Base-by-base conservation (phyloP, 2,888 invertebrate species). In the Callyntrura guangdongensis region DNA sequence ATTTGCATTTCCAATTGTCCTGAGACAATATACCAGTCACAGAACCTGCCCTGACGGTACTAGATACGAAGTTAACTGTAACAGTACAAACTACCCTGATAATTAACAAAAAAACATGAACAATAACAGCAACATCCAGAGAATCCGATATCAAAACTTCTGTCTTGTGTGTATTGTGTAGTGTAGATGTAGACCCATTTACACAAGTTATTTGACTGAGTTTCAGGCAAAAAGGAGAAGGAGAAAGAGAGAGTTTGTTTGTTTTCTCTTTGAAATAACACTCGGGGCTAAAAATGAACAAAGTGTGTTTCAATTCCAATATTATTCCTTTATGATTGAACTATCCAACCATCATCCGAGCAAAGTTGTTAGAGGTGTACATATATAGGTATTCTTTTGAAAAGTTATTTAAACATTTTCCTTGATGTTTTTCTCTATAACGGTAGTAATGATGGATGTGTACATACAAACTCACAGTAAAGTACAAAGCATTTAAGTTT, bases 241-340 rank as follows among this genome's bases (percentile, higher is more conserved):
- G 14, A 53, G 12, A 2, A 53, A 53, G 53, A 27, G 12, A 67
- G 22, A 67, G 25, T 14, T 27, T 45, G 45, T 45, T 45, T 45
- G 20, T 72, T 27, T 69, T 72, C 72, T 17, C 47, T 72, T 72
- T 72, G 72, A 72, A 45, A 72, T 47, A 49, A 49, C 47, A 47
- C 74, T 74, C 49, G 22, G 49, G 74, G 74, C 74, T 74, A 74
- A 74, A 74, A 74, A 74, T 74, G 49, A 74, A 74, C 74, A 74
- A 74, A 74, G 74, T 74, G 74, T 74, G 49, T 49, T 74, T 74
- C 14, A 17, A 74, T 12, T 22, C 74, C 74, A 74, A 74, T 49
- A 27, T 49, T 47, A 74, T 74, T 49, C 45, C 49, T 74, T 1
- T 36, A 36, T 49, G 74, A 74, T 74, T 20, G 49, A 74, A 74